phyloP scores from a whole-genome alignment of 2,888 invertebrate species.

The Erebia epiphron region DNA sequence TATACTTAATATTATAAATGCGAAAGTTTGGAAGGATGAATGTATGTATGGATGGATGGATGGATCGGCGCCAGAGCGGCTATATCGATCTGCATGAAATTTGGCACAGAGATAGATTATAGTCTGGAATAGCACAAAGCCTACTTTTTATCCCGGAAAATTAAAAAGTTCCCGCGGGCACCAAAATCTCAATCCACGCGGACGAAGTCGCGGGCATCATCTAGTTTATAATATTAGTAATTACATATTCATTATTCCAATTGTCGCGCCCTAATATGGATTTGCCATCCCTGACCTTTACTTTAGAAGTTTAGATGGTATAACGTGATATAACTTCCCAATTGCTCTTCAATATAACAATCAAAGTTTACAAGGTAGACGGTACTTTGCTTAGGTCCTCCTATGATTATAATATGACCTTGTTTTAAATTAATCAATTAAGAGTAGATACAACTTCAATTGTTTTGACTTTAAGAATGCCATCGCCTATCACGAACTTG shows the following conservation, averaged over 20 bases:
- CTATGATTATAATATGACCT: neutral
- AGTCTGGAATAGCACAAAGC: too few relatives aligned
- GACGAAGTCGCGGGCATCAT: too few relatives aligned
- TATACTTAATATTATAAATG: too few relatives aligned
- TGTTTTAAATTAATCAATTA: neutral
- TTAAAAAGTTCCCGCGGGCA: too few relatives aligned
- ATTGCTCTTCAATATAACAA: neutral
- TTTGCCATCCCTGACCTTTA: neutral
- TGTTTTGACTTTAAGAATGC: conserved; percentile 1
- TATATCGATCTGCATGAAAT: too few relatives aligned
- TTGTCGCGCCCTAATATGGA: neutral
- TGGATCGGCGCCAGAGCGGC: too few relatives aligned
- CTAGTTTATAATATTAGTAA: too few relatives aligned
- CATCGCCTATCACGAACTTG: neutral
- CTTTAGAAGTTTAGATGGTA: neutral
- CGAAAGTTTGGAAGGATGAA: too few relatives aligned
- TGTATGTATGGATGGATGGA: too few relatives aligned
- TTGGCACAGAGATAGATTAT: too few relatives aligned
- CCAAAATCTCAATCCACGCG: too few relatives aligned
- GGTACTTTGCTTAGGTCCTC: neutral
- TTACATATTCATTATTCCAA: neutral
- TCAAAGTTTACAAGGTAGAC: neutral
- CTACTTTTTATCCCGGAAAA: too few relatives aligned
- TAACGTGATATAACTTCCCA: neutral
- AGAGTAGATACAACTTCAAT: neutral